Conservation (phyloP, 1,140 invertebrate species). For the Pseudomyrmex dendroicus region DNA sequence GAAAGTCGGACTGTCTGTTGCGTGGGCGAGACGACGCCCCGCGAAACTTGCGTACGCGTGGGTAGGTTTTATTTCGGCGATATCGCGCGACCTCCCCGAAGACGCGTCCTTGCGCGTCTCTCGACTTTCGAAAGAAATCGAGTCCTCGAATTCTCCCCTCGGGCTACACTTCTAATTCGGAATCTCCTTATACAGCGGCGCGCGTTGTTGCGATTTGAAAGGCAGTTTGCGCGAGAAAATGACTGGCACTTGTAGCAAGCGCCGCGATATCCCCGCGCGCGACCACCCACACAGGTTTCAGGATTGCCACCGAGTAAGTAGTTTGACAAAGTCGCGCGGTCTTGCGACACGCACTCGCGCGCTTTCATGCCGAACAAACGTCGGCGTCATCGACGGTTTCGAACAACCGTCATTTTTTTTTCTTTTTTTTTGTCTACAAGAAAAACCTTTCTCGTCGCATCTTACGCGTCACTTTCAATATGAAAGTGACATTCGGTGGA, state of each 20-base stretch:
- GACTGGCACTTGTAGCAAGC: neutral
- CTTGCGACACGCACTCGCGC: slow-evolving; percentile 11
- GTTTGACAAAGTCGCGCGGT: slow-evolving; percentile 10
- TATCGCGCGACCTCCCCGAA: slow-evolving; percentile 21
- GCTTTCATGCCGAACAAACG: slow-evolving; percentile 37
- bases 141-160: slow-evolving; percentile 17
- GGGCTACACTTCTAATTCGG: neutral
- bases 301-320: slow-evolving; percentile 5
- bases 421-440: neutral
- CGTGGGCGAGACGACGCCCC: slow-evolving; percentile 1
- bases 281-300: neutral
- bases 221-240: neutral
- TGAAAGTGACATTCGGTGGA: too few relatives aligned
- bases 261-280: slow-evolving; percentile 7
- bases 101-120: slow-evolving; percentile 52
- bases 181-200: neutral
- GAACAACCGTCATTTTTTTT: slow-evolving; percentile 4
- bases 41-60: slow-evolving; percentile 58
- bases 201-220: neutral
- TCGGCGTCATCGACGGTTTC: slow-evolving; percentile 45
- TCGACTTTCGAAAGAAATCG: slow-evolving; percentile 53
- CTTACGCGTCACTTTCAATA: neutral
- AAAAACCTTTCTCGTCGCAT: neutral
- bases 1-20: slow-evolving; percentile 45
- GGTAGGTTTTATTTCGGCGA: slow-evolving; percentile 28